Conservation (phyloP, 2,113 vertebrate genomes). For the Oceanites oceanicus region DNA sequence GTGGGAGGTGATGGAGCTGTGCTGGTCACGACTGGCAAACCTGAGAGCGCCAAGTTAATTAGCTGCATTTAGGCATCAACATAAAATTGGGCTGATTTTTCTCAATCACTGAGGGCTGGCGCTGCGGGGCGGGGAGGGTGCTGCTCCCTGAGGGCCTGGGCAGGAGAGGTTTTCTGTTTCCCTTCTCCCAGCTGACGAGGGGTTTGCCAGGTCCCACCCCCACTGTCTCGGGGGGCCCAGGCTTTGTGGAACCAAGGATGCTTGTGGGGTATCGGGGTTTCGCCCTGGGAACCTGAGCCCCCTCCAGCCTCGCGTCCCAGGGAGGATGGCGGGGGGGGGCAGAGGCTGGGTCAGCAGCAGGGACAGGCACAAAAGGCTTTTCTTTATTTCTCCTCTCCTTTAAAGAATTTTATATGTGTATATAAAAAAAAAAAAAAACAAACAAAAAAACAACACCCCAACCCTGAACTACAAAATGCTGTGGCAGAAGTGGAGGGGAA, state of each 20-base stretch:
- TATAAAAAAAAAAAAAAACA: background rate
- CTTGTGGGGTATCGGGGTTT: background rate
- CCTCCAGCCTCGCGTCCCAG: background rate
- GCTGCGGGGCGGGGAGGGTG: background rate
- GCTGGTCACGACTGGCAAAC: background rate
- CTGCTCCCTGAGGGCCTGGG: background rate
- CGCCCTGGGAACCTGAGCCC: background rate
- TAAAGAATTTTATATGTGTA: background rate
- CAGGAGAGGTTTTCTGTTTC: background rate
- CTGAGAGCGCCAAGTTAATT: background rate
- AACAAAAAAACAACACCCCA: background rate
- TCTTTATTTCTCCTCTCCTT: background rate
- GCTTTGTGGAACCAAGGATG: background rate
- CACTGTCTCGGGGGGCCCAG: fast-evolving
- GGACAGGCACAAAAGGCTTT: background rate
- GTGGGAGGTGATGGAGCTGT: background rate
- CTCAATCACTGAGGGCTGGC: fast-evolving
- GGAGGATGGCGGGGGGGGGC: background rate
- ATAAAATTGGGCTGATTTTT: background rate
- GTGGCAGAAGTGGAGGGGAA: background rate
- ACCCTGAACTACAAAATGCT: background rate
- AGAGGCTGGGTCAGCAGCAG: background rate
- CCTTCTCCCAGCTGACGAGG: background rate
- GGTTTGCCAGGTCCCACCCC: background rate
- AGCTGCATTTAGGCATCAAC: background rate